phyloP scores from a whole-genome alignment of 2,113 vertebrate genomes.

The Galemys pyrenaicus region DNA sequence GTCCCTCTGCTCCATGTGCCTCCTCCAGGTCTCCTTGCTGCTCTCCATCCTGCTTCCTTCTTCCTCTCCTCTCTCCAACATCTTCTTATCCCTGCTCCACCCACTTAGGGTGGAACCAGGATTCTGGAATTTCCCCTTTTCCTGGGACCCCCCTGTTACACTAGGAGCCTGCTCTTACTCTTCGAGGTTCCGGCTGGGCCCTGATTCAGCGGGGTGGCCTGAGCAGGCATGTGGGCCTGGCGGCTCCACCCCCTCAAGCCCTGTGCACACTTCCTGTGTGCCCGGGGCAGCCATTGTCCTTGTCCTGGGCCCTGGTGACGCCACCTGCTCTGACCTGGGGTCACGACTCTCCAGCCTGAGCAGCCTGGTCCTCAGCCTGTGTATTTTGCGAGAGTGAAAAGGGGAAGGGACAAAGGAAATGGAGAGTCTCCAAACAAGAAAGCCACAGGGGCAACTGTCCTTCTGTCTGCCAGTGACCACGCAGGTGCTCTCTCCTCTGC shows the following conservation, averaged over 20 bases:
- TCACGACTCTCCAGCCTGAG: background rate
- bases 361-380: background rate
- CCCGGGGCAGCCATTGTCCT: background rate
- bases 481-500: background rate
- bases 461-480: too few relatives aligned
- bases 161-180: background rate
- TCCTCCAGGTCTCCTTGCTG: too few relatives aligned
- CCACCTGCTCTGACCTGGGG: background rate
- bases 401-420: background rate
- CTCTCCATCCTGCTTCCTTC: too few relatives aligned
- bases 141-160: too few relatives aligned
- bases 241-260: background rate
- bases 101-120: too few relatives aligned
- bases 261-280: accelerated
- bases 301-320: background rate
- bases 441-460: background rate
- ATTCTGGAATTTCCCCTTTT: too few relatives aligned
- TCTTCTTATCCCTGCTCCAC: too few relatives aligned
- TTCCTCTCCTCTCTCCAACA: too few relatives aligned
- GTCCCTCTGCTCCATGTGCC: too few relatives aligned
- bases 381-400: background rate
- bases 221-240: background rate
- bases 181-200: background rate
- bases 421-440: background rate
- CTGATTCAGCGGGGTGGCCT: background rate